Base-by-base conservation (phyloP, 53 echinoderm and acorn worm genomes). In the Echinometra lucunter region DNA sequence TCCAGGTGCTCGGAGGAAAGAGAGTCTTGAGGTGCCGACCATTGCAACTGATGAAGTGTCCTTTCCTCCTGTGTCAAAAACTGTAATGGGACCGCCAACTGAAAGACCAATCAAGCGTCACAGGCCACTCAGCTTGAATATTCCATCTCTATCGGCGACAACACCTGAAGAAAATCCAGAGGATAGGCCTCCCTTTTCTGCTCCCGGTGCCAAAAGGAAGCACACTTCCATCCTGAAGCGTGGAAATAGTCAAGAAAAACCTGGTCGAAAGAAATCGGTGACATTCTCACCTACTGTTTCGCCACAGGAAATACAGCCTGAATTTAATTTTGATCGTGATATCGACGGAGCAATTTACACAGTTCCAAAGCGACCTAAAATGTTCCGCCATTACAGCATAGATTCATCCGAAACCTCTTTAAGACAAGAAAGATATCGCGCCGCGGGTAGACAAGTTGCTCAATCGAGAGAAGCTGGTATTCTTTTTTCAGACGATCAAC, bases 231-330 rank as follows among this genome's bases (percentile, higher is more conserved):
- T 98, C 83, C 90, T 98, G 38, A 98, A 98, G 85, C 87, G 96
- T 63, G 96, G 94, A 80, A 94, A 94, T 28, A 98, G 98, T 92
- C 92, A 94, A 32, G 97, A 97, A 45, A 95, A 96, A 57, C 91
- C 95, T 8, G 96, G 95, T 53, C 95, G 94, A 56, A 97, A 97
- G 90, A 98, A 98, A 91, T 98, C 98, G 6, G 97, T 98, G 17
- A 96, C 97, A 66, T 98, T 98, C 92, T 98, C 98, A n/a, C 98
- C 98, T 38, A 96, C 94, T 45, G 95, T 97, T 45, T 96, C 97
- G 18, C 97, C 96, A 27, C 91, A 94, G n/a, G 96, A 96, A 42
- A 44, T 95, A 21, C 40, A 44, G 37, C 94, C 94, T 27, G 94
- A 83, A 44, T 82, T 83, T 45, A 60, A 40, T 38, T 85, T 94